Conservation (phyloP, 2,888 invertebrate genomes). For the Protodeltote pygarga region DNA sequence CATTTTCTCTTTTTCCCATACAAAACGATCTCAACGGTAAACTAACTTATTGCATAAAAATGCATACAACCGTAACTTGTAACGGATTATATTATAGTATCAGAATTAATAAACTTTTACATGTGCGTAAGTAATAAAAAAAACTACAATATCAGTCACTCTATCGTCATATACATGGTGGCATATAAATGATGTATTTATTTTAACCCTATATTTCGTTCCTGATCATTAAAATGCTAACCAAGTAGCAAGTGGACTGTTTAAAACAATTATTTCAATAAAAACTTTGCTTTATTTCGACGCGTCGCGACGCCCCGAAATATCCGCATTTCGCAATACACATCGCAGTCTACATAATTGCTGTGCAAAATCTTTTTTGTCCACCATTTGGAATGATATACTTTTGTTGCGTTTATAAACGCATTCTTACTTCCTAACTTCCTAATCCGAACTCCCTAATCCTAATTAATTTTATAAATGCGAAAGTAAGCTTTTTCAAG, state of each 20-base stretch:
- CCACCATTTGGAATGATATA: too few species aligned
- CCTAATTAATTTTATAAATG: too few species aligned
- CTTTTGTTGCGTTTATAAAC: too few species aligned
- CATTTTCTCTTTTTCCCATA: constrained; percentile 11
- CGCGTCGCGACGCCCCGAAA: too few species aligned
- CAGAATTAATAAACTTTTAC: constrained; percentile 20
- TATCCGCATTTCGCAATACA: not conserved
- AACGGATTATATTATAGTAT: constrained; percentile 22
- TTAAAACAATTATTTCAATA: constrained; percentile 18
- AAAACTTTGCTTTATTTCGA: constrained; percentile 5
- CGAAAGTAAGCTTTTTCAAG: too few species aligned
- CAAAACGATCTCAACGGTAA: constrained; percentile 28
- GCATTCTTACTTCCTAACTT: too few species aligned
- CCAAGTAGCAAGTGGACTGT: constrained; percentile 25
- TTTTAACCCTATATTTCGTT: constrained; percentile 42
- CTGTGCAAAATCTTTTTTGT: too few species aligned
- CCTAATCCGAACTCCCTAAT: too few species aligned
- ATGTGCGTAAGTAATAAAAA: not conserved
- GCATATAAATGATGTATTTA: constrained; percentile 33
- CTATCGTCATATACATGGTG: constrained; percentile 35
- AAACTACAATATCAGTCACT: constrained; percentile 26
- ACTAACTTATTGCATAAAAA: too few species aligned
- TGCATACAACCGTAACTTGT: constrained; percentile 22
- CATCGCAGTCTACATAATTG: not conserved
- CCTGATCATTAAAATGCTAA: constrained; percentile 35